Evolutionary conservation across 2,113 vertebrate species (phyloP).

Genomic region (Coracopsis vasa): DNA sequence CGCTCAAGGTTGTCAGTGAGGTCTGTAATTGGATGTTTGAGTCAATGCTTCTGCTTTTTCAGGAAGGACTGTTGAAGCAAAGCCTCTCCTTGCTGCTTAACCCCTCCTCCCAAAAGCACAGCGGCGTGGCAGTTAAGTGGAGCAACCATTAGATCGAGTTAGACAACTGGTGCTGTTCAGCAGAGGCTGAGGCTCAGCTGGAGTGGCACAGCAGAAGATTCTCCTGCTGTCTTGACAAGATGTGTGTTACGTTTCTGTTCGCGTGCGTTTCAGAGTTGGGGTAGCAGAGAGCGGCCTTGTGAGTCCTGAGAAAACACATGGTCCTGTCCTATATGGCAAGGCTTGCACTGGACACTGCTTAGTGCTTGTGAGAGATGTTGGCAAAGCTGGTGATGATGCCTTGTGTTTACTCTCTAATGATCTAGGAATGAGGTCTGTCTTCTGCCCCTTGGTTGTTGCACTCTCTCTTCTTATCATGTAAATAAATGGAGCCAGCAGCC

Average conservation of each 20-base stretch:
- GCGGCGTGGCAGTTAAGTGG: neutral
- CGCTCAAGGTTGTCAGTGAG: rapidly evolving
- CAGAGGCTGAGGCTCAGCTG: neutral
- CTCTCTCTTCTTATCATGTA: neutral
- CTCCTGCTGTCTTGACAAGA: neutral
- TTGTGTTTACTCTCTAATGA: neutral
- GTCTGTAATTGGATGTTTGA: neutral
- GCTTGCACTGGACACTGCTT: neutral
- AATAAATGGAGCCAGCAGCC: slow-evolving; percentile 24
- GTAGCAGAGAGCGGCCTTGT: neutral
- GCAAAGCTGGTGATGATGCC: neutral
- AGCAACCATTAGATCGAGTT: neutral
- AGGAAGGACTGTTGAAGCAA: neutral
- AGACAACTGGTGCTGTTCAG: neutral
- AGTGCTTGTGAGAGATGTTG: neutral
- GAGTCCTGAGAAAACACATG: rapidly evolving
- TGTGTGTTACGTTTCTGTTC: rapidly evolving
- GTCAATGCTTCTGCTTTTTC: neutral
- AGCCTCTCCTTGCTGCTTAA: neutral
- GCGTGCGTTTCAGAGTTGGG: rapidly evolving
- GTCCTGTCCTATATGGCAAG: neutral
- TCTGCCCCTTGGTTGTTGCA: neutral
- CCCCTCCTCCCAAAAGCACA: neutral
- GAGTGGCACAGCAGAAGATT: neutral
- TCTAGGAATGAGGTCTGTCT: neutral